A percentile compares a stretch with the other conserved stretches of the same genome.
These are phyloP conservation scores for Drosophila willistoni DNA, from an alignment of 1,140 invertebrate genomes.

Conservation along the genomic window DNA sequence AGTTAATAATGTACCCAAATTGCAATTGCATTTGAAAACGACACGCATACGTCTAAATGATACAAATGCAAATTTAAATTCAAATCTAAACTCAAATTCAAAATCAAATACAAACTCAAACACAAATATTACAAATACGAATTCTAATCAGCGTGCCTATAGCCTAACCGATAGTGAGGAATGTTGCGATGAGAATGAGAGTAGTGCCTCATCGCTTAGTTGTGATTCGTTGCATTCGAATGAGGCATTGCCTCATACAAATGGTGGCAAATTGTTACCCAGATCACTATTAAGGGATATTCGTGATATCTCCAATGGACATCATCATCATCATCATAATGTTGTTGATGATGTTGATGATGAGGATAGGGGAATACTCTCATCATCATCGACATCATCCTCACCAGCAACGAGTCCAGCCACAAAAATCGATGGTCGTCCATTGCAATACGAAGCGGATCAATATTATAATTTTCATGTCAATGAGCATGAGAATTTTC, in stretches of 20 bases:
- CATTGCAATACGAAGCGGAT: constrained; percentile 87
- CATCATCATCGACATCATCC: constrained; percentile 17
- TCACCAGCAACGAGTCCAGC: constrained; percentile 24
- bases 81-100: constrained; percentile 87
- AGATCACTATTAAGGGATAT: constrained; percentile 71
- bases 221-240: constrained; percentile 79
- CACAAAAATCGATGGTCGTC: constrained; percentile 68
- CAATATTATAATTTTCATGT: constrained; percentile 92
- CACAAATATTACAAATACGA: constrained; percentile 88
- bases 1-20: constrained; percentile 70
- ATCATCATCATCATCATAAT: neutral
- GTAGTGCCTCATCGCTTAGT: constrained; percentile 72
- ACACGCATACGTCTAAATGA: constrained; percentile 83
- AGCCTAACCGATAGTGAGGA: constrained; percentile 82
- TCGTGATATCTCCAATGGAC: constrained; percentile 27
- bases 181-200: constrained; percentile 73
- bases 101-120: constrained; percentile 86
- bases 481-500: constrained; percentile 86
- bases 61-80: constrained; percentile 87
- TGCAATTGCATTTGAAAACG: constrained; percentile 82
- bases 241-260: constrained; percentile 33
- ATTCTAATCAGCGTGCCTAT: constrained; percentile 86
- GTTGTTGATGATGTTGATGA: neutral
- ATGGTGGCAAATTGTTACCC: constrained; percentile 45
- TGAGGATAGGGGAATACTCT: constrained; percentile 12